A percentile compares a stretch with the other conserved stretches of the same genome.
phyloP scores from a whole-genome alignment of 2,113 vertebrate species.

The Monarcha castaneiventris region DNA sequence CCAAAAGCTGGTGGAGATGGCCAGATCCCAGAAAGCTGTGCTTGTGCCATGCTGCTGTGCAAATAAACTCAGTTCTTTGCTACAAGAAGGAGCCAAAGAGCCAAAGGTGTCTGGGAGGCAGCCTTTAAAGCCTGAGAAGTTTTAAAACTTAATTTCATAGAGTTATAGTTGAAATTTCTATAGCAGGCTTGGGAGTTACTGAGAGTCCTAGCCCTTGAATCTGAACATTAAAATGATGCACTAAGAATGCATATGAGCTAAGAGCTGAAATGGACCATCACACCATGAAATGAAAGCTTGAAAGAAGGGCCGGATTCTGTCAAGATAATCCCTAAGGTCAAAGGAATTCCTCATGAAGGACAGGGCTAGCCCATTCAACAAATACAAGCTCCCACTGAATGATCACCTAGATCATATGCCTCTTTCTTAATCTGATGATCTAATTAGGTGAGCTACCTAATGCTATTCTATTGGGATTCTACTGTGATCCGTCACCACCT shows the following conservation, averaged over 20 bases:
- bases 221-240: not conserved
- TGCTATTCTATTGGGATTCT: not conserved
- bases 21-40: not conserved
- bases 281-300: not conserved
- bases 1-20: not conserved
- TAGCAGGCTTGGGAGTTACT: not conserved
- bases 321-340: not conserved
- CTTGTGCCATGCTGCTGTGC: not conserved
- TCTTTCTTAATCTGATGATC: not conserved
- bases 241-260: not conserved
- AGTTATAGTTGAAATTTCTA: not conserved
- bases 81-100: not conserved
- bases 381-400: not conserved
- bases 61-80: not conserved
- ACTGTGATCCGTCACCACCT: not conserved
- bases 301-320: not conserved
- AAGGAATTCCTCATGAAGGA: not conserved
- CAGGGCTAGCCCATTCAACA: not conserved
- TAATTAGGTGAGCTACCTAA: not conserved
- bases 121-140: not conserved
- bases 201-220: not conserved
- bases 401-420: not conserved
- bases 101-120: not conserved
- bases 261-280: not conserved
- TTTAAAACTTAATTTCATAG: not conserved